Conservation (phyloP, 2,113 vertebrate species). For the Bombycilla garrulus region DNA sequence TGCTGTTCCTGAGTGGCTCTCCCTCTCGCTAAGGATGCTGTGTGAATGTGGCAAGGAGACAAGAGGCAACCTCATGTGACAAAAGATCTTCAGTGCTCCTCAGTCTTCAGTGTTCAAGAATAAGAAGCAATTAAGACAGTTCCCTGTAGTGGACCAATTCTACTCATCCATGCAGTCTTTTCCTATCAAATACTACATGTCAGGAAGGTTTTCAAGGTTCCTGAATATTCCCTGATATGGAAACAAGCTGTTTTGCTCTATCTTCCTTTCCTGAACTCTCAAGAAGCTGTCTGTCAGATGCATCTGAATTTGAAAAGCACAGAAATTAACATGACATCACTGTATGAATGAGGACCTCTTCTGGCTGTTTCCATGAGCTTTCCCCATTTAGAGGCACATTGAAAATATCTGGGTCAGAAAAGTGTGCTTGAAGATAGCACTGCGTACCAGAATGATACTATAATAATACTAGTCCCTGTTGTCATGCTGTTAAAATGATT, state of each 20-base stretch:
- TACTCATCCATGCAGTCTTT: not conserved
- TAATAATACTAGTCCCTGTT: not conserved
- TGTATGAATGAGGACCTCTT: conserved; percentile 62
- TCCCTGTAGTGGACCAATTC: not conserved
- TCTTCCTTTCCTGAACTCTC: not conserved
- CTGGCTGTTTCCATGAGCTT: conserved; percentile 54
- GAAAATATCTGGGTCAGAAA: conserved; percentile 31
- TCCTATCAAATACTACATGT: not conserved
- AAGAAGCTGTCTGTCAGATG: not conserved
- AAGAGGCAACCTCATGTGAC: not conserved
- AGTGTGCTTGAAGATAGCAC: not conserved
- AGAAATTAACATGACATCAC: not conserved
- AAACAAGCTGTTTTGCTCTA: not conserved
- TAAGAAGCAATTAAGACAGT: not conserved
- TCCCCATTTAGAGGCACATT: not conserved
- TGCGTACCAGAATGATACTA: not conserved
- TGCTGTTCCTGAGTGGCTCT: not conserved
- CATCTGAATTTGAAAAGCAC: not conserved
- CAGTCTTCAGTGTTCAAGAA: not conserved
- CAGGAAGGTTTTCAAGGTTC: not conserved
- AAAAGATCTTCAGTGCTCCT: not conserved
- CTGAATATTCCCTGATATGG: not conserved
- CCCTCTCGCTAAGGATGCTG: fast-evolving
- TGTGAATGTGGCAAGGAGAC: not conserved
- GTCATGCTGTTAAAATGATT: not conserved